phyloP scores from a whole-genome alignment of 1,140 invertebrate genomes.

The Macrotrachela quadricornifera region DNA sequence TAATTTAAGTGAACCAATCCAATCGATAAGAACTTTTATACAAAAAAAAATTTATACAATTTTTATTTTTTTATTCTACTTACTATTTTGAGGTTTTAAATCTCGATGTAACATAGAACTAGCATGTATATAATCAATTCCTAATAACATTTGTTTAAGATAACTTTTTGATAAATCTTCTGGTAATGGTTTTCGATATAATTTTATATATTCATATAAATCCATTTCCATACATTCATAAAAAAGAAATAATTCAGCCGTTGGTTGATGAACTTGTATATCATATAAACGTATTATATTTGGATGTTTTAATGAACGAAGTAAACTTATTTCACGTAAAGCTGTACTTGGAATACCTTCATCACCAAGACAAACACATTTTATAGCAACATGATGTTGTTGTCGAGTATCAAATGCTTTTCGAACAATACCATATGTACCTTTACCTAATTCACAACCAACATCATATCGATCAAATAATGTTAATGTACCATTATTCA shows the following conservation, averaged over 20 bases:
- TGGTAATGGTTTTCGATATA: conserved; percentile 14
- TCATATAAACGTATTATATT: not conserved
- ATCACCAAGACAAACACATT: not conserved
- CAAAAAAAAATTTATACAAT: too few species aligned
- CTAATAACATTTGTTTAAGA: conserved; percentile 48
- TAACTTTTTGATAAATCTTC: conserved; percentile 1
- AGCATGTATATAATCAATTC: conserved; percentile 68
- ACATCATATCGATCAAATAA: not conserved
- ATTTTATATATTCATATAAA: conserved; percentile 55
- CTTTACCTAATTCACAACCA: conserved; percentile 1
- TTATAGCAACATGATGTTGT: not conserved
- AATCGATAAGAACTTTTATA: conserved; percentile 53
- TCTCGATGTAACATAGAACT: conserved; percentile 84
- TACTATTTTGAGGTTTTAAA: conserved; percentile 68
- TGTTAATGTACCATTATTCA: conserved; percentile 1
- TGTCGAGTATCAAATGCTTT: not conserved
- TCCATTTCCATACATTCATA: conserved; percentile 74
- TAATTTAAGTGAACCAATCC: conserved; percentile 85
- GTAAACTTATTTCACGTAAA: not conserved
- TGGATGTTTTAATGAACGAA: not conserved
- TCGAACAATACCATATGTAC: not conserved
- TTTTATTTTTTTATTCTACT: too few species aligned
- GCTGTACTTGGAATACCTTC: not conserved
- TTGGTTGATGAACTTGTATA: conserved; percentile 41
- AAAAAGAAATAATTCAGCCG: conserved; percentile 54